Conservation (phyloP, 92 coral and sea anemone species). For the Desmophyllum pertusum region DNA sequence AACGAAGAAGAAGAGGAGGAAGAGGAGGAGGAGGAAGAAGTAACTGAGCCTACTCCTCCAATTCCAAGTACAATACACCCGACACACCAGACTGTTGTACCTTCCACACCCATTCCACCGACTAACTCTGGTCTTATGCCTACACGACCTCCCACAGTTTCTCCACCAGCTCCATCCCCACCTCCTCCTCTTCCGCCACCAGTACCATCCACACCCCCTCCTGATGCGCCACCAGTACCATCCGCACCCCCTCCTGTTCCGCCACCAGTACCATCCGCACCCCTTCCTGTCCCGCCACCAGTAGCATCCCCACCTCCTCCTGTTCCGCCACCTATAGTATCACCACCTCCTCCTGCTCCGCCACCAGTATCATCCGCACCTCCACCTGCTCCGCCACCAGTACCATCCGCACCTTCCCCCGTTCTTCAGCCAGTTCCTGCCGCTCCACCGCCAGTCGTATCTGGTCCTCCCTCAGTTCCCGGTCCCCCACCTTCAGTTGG, state of each 20-base stretch:
- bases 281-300: conserved; percentile 14
- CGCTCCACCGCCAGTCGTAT: conserved; percentile 34
- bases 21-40: conserved; percentile 56
- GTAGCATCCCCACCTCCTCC: conserved; percentile 21
- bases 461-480: conserved; percentile 21
- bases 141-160: background rate
- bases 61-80: conserved; percentile 45
- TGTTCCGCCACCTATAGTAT: background rate
- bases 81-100: conserved; percentile 8
- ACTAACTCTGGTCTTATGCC: conserved; percentile 33
- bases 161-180: conserved; percentile 2
- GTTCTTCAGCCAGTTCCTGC: conserved; percentile 18
- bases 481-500: conserved; percentile 15
- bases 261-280: conserved; percentile 17
- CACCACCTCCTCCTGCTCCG: conserved; percentile 25
- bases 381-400: background rate
- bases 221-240: background rate
- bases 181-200: conserved; percentile 3
- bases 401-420: conserved; percentile 27
- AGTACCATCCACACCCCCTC: conserved; percentile 24
- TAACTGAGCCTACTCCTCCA: conserved; percentile 53
- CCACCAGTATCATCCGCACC: conserved; percentile 30
- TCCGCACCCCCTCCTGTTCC: conserved; percentile 14
- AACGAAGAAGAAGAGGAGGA: conserved; percentile 57
- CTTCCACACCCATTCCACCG: conserved; percentile 34